Evolutionary conservation across 2,888 invertebrate species (phyloP), one percentile per base, ranked within the genome.

Genomic region (Steinernema carpocapsae): DNA sequence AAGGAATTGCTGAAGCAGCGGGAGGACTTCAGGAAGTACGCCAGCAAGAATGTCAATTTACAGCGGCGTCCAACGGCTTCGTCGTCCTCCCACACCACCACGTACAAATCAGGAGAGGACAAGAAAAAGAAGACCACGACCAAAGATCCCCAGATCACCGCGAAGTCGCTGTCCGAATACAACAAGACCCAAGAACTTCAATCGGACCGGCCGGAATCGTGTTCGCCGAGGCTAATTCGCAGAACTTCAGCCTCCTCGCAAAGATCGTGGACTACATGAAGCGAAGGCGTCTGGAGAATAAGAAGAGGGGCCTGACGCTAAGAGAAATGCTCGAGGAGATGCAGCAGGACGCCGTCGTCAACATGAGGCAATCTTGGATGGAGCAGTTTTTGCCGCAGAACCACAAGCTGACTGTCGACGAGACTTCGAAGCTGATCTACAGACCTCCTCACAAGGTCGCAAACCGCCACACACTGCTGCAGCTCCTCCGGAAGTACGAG

Each of bases 11-110:
- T 97, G 73, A 91, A 92, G 85, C 95, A 97, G 90, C 92, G 95
- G 81, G 95, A 94, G 88, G 92, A 93, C 81, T 97, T 97, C 89
- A 94, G 94, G 89, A 94, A 93, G 89, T 91, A 93, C 89, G 97
- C 97, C 79, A 91, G 95, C 37, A 71, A 77, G 4, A 82, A 79
- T 10, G 77, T 80, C 10, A 73, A 79, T 29, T 81, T 83, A 14
- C 84, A 82, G 74, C 78, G 80, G n/a, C 77, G 73, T 79, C 81
- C 70, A n/a, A 70, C 70, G 12, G 70, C 80, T 10, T 51, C 79
- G 4, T n/a, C 72, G n/a, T 72, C 77, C 24, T 77, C 80, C 0
- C 77, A 81, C 45, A 78, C 83, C 32, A 83, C 80, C 42, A 81
- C 79, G 64, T 77, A 78, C 22, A 73, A 79, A 17, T 80, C 79